Evolutionary conservation across 2,888 invertebrate genomes (phyloP), one percentile per base, ranked within the genome.

Genomic region (Beris chalybata): DNA sequence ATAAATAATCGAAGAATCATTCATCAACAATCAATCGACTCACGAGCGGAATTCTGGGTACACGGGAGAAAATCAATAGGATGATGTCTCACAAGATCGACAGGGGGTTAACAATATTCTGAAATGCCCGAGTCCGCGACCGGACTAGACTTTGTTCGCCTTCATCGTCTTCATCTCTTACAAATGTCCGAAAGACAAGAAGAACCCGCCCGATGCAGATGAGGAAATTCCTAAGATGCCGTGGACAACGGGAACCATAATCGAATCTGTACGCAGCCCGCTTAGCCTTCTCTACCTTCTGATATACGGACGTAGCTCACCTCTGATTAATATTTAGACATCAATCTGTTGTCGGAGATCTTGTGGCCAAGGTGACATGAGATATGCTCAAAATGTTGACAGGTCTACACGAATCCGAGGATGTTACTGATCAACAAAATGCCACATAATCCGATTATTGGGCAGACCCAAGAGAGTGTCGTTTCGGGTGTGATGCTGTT

Each of bases 21-120:
- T 63, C 63, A 63, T 63, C 63, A 63, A 63, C 63, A 63, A 63
- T 63, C 63, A 63, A 63, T 63, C 63, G 63, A 63, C 53, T 63
- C 59, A 59, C 59, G 59, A 59, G 32, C 50, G 30, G 47, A 59
- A 59, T 59, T 59, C 59, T 48, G 59, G 32, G 59, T 59, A 59
- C 32, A 59, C 13, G 31, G 32, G 31, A 9, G 15, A 50, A 59
- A 59, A 59, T 59, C 59, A 59, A 59, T 59, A 59, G 59, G 59
- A 59, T 59, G 59, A 59, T 59, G 59, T 59, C 59, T 59, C 59
- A 48, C 48, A 59, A 59, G 13, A 59, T 59, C 59, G 59, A 59
- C 59, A 59, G 59, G 59, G 50, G 59, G 59, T 50, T 59, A 59
- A 59, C 59, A 59, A 59, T 50, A 48, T 59, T 50, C 59, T 31